These are phyloP conservation scores for Dasysyrphus tricinctus DNA, from an alignment of 2,888 invertebrate genomes.

Conservation along the genomic window DNA sequence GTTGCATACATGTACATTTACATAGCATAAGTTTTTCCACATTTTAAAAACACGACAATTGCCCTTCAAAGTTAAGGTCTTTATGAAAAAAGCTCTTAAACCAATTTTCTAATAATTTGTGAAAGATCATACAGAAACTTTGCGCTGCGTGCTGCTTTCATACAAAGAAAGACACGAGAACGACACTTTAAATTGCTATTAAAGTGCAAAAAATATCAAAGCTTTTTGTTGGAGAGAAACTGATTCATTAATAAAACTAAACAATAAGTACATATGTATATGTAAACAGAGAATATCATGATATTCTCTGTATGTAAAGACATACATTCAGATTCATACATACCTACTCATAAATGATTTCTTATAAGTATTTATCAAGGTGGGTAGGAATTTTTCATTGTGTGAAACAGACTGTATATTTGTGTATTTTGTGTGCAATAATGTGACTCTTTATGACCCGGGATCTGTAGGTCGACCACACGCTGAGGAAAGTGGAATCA, in stretches of 20 bases:
- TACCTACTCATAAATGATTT: too few species aligned
- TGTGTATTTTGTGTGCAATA: too few species aligned
- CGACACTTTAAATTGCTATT: not conserved
- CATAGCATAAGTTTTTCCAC: not conserved
- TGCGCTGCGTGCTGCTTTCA: not conserved
- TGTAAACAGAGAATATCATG: too few species aligned
- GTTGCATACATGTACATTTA: not conserved
- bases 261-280: too few species aligned
- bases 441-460: too few species aligned
- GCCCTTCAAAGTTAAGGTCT: not conserved
- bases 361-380: too few species aligned
- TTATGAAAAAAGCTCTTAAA: not conserved
- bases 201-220: not conserved
- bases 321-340: too few species aligned
- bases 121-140: not conserved
- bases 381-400: too few species aligned
- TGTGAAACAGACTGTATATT: too few species aligned
- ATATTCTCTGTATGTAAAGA: too few species aligned
- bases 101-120: not conserved
- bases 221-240: not conserved
- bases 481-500: too few species aligned
- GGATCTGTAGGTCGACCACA: too few species aligned
- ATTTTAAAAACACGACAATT: not conserved
- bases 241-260: constrained; percentile 1
- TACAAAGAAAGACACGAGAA: not conserved